Conservation (phyloP, 1,140 invertebrate species). For the Grapholita molesta region DNA sequence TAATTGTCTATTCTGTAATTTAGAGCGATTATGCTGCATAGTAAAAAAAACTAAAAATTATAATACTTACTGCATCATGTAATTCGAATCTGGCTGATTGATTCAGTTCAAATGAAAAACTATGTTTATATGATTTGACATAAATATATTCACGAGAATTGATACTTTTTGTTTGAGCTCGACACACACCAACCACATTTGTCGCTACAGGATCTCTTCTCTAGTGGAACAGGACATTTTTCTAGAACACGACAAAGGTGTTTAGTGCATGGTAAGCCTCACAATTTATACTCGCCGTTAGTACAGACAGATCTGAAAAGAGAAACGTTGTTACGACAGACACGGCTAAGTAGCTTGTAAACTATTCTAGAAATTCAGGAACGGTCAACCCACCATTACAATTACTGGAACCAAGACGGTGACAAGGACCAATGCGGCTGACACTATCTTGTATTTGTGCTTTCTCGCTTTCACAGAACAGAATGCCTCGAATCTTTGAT, state of each 20-base stretch:
- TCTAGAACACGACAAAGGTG: not conserved
- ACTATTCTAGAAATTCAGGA: not conserved
- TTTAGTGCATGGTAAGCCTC: not conserved
- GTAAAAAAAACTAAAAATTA: too few relatives aligned
- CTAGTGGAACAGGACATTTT: not conserved
- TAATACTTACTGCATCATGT: too few relatives aligned
- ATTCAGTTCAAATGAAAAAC: not conserved
- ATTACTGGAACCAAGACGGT: slow-evolving; percentile 59
- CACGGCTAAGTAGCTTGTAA: not conserved
- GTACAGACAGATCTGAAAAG: not conserved
- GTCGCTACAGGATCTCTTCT: not conserved
- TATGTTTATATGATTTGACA: not conserved
- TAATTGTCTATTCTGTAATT: too few relatives aligned
- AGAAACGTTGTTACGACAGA: not conserved
- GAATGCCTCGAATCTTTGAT: slow-evolving; percentile 54
- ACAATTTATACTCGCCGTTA: not conserved
- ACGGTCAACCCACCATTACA: slow-evolving; percentile 46
- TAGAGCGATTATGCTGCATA: too few relatives aligned
- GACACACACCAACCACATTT: not conserved
- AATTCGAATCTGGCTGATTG: too few relatives aligned
- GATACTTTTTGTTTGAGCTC: not conserved
- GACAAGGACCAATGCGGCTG: slow-evolving; percentile 51
- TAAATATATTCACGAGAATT: not conserved
- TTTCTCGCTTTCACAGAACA: slow-evolving; percentile 60
- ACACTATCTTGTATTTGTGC: slow-evolving; percentile 64